Evolutionary conservation across 2,113 vertebrate genomes (phyloP), one percentile per base, ranked within the genome.

Genomic region (Thryonomys swinderianus): DNA sequence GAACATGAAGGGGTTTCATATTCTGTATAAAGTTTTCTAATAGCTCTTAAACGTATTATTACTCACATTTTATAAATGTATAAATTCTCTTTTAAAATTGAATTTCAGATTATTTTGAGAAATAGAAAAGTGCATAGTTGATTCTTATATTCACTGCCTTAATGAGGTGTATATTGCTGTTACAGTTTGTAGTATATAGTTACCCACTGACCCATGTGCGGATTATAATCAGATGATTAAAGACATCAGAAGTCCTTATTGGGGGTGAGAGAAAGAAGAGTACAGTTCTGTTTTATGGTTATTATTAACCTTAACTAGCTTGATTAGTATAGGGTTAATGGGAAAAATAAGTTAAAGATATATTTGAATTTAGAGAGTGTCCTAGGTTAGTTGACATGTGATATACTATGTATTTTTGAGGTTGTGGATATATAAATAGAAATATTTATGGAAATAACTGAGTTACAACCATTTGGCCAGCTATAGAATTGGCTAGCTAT

Each of bases 41-140:
- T 79, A 85, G 8, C 17, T 76, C 64, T 90, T 91, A 48, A 93
- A 82, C 30, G n/a, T 91, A 18, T 14, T 73, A 40, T 67, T 85
- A 88, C 21, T 88, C 85, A 81, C 45, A 73, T 83, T 76, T 95
- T 69, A 57, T 61, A 66, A 79, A 40, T 92, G 84, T 82, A 34
- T 73, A n/a, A 61, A 45, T 64, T 66, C 5, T 1, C 11, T 67
- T 73, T 92, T 93, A 48, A 76, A 32, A 88, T 69, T 69, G 55
- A 69, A n/a, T 79, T 73, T 86, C 84, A 92, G 4, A 2, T 90
- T 66, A 92, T 89, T 82, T 74, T 91, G 85, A 73, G 37, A 80
- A 96, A 71, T 90, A 79, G 10, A 76, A 76, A 93, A 80, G 66
- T 57, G 1, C 7, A 16, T 74, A 69, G 34, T 86, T 94, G 45